Base-by-base conservation (phyloP, 1,140 invertebrate species). In the Bombyx mandarina region DNA sequence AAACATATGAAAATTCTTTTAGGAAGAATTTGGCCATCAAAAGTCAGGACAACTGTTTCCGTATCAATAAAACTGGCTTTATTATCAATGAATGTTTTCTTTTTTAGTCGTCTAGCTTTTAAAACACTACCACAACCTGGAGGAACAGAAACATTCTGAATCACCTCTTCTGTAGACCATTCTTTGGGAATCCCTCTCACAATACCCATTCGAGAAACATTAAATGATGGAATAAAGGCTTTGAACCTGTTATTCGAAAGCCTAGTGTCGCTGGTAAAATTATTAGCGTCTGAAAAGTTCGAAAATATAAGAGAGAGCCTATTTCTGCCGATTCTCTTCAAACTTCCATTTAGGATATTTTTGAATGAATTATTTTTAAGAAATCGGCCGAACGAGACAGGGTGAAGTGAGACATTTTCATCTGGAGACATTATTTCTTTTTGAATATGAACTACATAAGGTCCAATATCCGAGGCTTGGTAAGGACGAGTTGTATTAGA, bases 11-110 rank as follows among this genome's bases (percentile, higher is more conserved):
- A 35, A 35, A 35, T 35, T 35, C 1, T 35, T 12, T 48, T 35
- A 1, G 58, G 58, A 43, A 60, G 42, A 26, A 52, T n/a, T 49
- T 56, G 59, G 1, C 50, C 59, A 46, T 52, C 8, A 47, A 61
- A 61, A 43, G 54, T 56, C 6, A 54, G 35, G 18, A 54, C 52
- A 7, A 54, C 52, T 7, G 52, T 52, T 8, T 26, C 7, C 8
- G 51, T 35, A 46, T 8, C 8, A n/a, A n/a, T n/a, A 8, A 8
- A 46, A n/a, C 2, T 9, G 51, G 35, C 22, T 52, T 8, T 46
- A n/a, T 46, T 52, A 52, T 52, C 8, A 9, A 10, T 43, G 2
- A 42, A 9, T 9, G 3, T 52, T 43, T 35, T 10, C 22, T 42
- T 35, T 3, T 52, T 35, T 43, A 52, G 8, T 52, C 35, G 3